Base-by-base conservation (phyloP, 1,140 invertebrate genomes). In the Pentalonia nigronervosa region DNA sequence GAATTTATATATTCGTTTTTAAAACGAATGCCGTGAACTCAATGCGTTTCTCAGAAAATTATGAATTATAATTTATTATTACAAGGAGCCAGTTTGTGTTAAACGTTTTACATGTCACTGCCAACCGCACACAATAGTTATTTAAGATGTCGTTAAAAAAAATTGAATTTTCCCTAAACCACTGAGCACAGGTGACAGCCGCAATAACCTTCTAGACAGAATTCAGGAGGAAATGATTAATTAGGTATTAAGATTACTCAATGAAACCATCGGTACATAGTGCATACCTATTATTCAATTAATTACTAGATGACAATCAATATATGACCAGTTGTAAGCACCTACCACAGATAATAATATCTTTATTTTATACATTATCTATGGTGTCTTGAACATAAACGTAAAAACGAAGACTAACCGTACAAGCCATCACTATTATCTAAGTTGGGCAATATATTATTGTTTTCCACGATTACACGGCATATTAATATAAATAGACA, bases 121-220 rank as follows among this genome's bases (percentile, higher is more conserved):
- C 11, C 11, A 53, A 89, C n/a, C 48, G 48, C 48, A 53, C n/a
- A 88, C 48, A 53, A 89, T 89, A 53, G 21, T 48, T 53, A 89
- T 50, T 89, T 89, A 89, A 89, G 47, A n/a, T 89, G 87, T 89
- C 48, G 21, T 89, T 53, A 89, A 87, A 87, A 87, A 36, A 50
- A 89, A 53, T 89, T 23, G 87, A 89, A n/a, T 89, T 89, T n/a
- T 34, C 86, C 34, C 48, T 53, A 87, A 87, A 48, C 45, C 41
- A 17, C 25, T 7, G 84, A 87, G 84, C 87, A 34, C 48, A 36
- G 47, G 48, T 53, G n/a, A 53, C 48, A 36, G 48, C 8, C 21
- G n/a, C 34, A 53, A 89, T 53, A 89, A 36, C 9, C 30, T 89
- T 89, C 20, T 89, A 89, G 87, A 89, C 47, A 36, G n/a, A 53